Base-by-base conservation (phyloP, 1,140 invertebrate species). In the Pachyrhynchus sulphureomaculatus region DNA sequence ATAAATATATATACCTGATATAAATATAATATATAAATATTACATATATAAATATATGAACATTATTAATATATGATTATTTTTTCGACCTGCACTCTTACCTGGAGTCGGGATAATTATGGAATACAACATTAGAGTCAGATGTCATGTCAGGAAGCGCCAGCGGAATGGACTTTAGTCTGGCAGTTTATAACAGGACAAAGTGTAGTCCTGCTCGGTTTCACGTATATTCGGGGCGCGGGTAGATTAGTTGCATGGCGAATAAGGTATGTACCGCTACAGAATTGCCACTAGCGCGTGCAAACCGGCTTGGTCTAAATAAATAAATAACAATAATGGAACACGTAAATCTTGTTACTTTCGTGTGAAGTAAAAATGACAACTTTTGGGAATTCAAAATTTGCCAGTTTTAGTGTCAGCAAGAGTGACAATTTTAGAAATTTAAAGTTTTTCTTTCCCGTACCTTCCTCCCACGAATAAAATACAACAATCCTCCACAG, bases 241-340 rank as follows among this genome's bases (percentile, higher is more conserved):
- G n/a, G 82, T 5, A 90, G 79, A 57, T 89, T 84, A 1, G 83
- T 79, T 0, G 84, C 80, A 13, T 97, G 77, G 0, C 91, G 82
- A 13, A 92, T 76, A 13, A 97, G 77, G 81, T 97, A 56, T 83
- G 81, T 15, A 88, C 88, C 0, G 92, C 81, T 4, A 96, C 87
- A n/a, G 93, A 95, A 78, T 96, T 97, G 12, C 91, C 89, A 48
- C 88, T 90, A 0, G 94, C 93, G 72, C 97, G 94, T 0, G 94
- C 94, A n/a, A n/a, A 4, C 93, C 93, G 77, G 97, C 94, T 77
- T 95, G 89, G 77, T 95, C 95, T 96, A 72, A 34, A 81, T 1
- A 2, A 29, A n/a, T n/a, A n/a, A n/a, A n/a, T n/a, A n/a, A n/a
- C n/a, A n/a, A n/a, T n/a, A n/a, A n/a, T n/a, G n/a, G n/a, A n/a